These are phyloP conservation scores for Buceros bicornis DNA, from an alignment of 2,797 vertebrate genomes.

Conservation along the genomic window DNA sequence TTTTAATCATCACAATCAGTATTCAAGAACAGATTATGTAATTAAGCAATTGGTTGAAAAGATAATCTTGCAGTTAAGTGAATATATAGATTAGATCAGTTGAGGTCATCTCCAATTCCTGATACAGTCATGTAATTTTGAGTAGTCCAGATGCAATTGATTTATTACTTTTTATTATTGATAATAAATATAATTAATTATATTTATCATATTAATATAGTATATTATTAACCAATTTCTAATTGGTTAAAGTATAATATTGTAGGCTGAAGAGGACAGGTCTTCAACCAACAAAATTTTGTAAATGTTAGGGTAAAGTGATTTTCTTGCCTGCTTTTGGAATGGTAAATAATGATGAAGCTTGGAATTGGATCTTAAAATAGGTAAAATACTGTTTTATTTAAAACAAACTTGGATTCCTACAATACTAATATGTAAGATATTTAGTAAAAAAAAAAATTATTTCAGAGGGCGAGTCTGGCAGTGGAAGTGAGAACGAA, in stretches of 20 bases:
- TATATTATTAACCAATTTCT: neutral
- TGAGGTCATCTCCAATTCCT: slow-evolving; percentile 12
- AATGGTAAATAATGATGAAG: neutral
- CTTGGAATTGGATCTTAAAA: neutral
- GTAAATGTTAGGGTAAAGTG: neutral
- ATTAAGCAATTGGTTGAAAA: slow-evolving; percentile 32
- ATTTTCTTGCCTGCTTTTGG: neutral
- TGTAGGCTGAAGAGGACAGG: neutral
- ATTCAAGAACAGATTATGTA: slow-evolving; percentile 33
- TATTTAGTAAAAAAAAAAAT: neutral
- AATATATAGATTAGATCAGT: slow-evolving; percentile 14
- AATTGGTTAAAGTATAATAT: neutral
- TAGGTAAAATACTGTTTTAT: neutral
- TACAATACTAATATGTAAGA: neutral
- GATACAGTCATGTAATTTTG: neutral
- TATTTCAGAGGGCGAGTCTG: slow-evolving; percentile 78
- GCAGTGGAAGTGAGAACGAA: slow-evolving; percentile 81
- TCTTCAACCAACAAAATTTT: neutral
- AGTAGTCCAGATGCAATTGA: neutral
- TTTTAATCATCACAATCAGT: slow-evolving; percentile 10
- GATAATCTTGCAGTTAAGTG: slow-evolving; percentile 33
- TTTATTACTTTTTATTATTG: neutral
- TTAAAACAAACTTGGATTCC: neutral
- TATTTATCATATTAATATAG: too few species aligned
- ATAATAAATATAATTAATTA: too few species aligned